Conservation (phyloP, 2,113 vertebrate genomes). For the Mus pahari region DNA sequence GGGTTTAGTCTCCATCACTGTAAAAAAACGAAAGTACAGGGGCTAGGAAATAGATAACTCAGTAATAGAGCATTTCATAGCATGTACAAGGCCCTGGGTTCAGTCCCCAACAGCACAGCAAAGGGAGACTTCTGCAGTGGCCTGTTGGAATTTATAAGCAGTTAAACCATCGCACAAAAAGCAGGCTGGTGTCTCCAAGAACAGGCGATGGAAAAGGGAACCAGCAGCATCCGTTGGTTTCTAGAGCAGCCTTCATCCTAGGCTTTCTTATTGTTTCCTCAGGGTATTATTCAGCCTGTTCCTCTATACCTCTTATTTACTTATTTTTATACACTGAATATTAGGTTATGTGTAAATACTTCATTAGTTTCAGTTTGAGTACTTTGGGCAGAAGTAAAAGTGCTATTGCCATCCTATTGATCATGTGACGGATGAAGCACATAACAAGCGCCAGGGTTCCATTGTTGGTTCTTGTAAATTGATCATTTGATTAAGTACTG, state of each 20-base stretch:
- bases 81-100: not conserved
- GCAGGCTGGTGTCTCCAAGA: not conserved
- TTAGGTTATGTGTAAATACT: not conserved
- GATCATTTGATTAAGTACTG: conserved; percentile 9
- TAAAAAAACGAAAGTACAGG: not conserved
- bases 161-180: not conserved
- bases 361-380: conserved; percentile 43
- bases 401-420: not conserved
- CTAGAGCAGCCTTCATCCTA: not conserved
- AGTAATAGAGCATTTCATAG: not conserved
- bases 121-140: not conserved
- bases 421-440: not conserved
- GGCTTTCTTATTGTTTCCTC: conserved; percentile 13
- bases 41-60: not conserved
- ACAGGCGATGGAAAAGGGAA: not conserved
- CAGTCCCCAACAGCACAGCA: not conserved
- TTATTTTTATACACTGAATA: conserved; percentile 13
- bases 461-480: conserved; percentile 9
- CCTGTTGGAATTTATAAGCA: not conserved
- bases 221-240: not conserved
- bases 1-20: not conserved
- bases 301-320: not conserved
- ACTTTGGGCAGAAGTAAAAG: not conserved
- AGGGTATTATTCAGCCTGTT: not conserved
- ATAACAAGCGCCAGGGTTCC: not conserved